These are phyloP conservation scores for Okapia johnstoni DNA, from an alignment of 2,113 vertebrate genomes.

Conservation along the genomic window DNA sequence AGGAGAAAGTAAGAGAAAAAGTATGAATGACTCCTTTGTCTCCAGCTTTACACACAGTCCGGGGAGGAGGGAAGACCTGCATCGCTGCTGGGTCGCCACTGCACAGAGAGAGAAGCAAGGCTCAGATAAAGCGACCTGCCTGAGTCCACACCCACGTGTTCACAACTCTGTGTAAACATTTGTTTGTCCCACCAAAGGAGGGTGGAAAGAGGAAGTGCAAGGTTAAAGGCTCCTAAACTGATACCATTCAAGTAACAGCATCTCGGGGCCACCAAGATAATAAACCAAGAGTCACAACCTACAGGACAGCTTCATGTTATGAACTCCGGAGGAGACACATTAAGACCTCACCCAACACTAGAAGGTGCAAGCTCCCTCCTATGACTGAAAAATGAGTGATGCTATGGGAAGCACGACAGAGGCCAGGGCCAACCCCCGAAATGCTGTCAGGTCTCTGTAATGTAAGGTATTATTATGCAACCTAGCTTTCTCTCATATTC, in stretches of 20 bases:
- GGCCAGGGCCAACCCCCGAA: neutral
- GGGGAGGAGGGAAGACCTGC: fast-evolving
- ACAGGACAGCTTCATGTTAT: neutral
- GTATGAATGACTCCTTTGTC: neutral
- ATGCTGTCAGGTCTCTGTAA: neutral
- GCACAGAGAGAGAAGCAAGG: neutral
- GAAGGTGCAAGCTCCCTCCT: neutral
- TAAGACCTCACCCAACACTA: neutral
- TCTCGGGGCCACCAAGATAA: neutral
- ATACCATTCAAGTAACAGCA: neutral
- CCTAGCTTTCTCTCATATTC: neutral
- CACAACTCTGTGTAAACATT: neutral
- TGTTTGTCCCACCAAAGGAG: neutral
- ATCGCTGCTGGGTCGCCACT: fast-evolving
- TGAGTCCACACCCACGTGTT: neutral
- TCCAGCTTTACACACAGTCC: neutral
- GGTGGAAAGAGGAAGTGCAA: neutral
- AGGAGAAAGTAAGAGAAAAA: neutral
- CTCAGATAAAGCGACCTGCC: neutral
- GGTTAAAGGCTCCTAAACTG: neutral
- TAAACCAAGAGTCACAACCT: neutral
- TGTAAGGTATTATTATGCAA: neutral
- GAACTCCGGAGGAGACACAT: neutral
- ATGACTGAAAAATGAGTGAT: neutral
- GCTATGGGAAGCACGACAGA: neutral